Percentiles rank a stretch among this genome's conserved stretches.
Conservation (phyloP, 2,797 vertebrate genomes). For the Florisuga fusca region DNA sequence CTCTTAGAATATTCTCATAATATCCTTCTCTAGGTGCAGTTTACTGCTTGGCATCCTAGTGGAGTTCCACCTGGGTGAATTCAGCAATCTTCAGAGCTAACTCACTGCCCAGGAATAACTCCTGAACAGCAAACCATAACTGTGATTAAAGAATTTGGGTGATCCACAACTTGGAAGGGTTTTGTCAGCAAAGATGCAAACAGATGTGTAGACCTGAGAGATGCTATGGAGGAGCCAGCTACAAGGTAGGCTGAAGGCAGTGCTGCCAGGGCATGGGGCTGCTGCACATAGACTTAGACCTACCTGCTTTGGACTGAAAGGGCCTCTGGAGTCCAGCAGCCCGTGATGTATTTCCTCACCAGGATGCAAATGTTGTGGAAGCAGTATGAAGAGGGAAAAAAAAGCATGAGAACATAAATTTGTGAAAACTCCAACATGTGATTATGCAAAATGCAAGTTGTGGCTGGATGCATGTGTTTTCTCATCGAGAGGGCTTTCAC, state of each 20-base stretch:
- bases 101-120: not conserved
- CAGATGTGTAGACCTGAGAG: not conserved
- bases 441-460: conserved; percentile 15
- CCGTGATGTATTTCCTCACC: not conserved
- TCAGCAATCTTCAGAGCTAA: not conserved
- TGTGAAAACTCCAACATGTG: not conserved
- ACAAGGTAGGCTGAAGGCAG: not conserved
- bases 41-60: not conserved
- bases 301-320: not conserved
- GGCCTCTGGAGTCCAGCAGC: not conserved
- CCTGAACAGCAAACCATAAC: not conserved
- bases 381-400: not conserved
- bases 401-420: not conserved
- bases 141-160: not conserved
- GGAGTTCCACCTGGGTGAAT: not conserved
- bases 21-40: not conserved
- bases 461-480: not conserved
- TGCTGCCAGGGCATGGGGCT: fast-evolving
- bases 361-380: not conserved
- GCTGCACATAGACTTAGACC: not conserved
- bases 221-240: not conserved
- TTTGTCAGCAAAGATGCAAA: not conserved
- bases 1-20: not conserved
- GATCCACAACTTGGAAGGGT: not conserved
- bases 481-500: not conserved